These are phyloP conservation scores for Trididemnum nubilum DNA, from an alignment of 23 tunicate genomes.

Conservation along the genomic window DNA sequence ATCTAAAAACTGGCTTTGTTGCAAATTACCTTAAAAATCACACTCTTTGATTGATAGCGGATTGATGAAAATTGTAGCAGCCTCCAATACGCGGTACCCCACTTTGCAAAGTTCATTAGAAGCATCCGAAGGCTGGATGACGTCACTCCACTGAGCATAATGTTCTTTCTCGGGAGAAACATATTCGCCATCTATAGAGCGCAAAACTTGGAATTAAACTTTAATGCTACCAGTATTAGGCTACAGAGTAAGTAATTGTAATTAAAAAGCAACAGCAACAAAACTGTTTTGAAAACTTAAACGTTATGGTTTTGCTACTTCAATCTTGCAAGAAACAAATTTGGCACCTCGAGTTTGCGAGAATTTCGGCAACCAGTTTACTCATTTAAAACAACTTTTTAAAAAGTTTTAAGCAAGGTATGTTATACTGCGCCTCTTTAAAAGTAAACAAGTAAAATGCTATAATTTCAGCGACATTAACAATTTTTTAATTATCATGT, in stretches of 20 bases:
- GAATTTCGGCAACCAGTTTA: too few relatives aligned
- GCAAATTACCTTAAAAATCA: constrained; percentile 66
- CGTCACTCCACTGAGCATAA: constrained; percentile 60
- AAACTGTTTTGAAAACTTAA: not conserved
- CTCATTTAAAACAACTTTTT: too few relatives aligned
- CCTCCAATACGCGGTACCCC: constrained; percentile 86
- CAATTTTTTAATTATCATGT: not conserved
- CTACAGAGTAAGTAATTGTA: not conserved
- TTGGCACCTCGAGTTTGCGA: too few relatives aligned
- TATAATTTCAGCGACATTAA: not conserved
- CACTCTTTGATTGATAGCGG: constrained; percentile 24
- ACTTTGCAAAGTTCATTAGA: constrained; percentile 58
- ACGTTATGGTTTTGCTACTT: not conserved
- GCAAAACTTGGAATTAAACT: not conserved
- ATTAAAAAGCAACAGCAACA: not conserved
- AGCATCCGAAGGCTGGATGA: constrained; percentile 23
- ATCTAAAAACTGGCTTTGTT: too few relatives aligned
- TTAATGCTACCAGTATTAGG: not conserved
- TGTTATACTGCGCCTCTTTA: too few relatives aligned
- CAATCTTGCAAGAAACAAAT: too few relatives aligned
- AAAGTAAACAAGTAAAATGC: too few relatives aligned
- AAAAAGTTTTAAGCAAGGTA: not conserved
- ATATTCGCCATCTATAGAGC: constrained; percentile 59
- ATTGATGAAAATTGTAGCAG: constrained; percentile 47
- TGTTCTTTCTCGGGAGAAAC: constrained; percentile 47